Evolutionary conservation across 2,113 vertebrate species (phyloP).

Genomic region (Erythrolamprus reginae): DNA sequence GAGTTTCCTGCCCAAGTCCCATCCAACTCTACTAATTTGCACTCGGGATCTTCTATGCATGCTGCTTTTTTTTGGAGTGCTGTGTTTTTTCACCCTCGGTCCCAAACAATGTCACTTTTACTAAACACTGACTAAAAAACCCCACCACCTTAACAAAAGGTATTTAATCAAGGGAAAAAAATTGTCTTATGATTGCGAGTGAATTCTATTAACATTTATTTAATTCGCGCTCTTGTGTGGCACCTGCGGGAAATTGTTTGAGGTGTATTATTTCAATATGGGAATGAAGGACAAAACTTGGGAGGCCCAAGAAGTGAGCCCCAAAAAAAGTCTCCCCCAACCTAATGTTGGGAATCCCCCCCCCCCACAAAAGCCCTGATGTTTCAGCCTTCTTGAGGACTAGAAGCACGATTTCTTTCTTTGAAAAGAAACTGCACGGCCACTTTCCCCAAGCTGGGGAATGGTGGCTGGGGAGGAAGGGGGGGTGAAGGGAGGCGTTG

Average conservation of each 20-base stretch:
- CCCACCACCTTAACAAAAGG: background rate
- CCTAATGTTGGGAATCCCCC: too few species aligned
- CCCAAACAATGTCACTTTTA: background rate
- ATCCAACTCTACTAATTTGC: background rate
- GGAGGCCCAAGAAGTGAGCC: too few species aligned
- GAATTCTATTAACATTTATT: background rate
- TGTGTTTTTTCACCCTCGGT: background rate
- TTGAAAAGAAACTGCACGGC: background rate
- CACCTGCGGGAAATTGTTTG: background rate
- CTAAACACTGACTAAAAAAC: background rate
- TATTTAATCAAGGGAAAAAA: background rate
- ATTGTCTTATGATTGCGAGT: background rate
- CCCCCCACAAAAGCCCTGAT: background rate
- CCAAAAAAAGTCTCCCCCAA: rapidly evolving
- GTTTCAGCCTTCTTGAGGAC: background rate
- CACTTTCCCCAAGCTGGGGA: background rate
- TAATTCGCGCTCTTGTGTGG: background rate
- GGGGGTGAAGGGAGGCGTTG: too few species aligned
- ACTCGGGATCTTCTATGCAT: background rate
- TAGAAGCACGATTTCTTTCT: background rate
- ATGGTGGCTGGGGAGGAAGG: background rate
- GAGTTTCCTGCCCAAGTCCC: background rate
- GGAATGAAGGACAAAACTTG: background rate
- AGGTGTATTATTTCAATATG: background rate
- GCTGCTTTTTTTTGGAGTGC: background rate